Base-by-base conservation (phyloP, 2,113 vertebrate genomes). In the Tachycineta bicolor region DNA sequence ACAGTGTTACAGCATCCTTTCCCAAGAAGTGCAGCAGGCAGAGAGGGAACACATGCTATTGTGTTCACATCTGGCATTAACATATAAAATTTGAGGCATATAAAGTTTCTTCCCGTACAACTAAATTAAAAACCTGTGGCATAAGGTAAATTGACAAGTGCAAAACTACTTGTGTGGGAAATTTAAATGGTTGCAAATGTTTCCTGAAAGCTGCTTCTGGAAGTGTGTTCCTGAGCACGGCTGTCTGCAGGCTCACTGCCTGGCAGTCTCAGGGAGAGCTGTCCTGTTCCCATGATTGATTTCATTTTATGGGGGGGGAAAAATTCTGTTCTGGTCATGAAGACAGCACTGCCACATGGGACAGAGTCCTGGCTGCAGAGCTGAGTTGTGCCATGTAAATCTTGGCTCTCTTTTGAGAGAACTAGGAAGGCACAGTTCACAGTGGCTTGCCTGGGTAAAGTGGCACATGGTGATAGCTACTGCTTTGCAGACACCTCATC, bases 51-150 rank as follows among this genome's bases (percentile, higher is more conserved):
- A 92, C 16, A 2, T 95, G 93, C 75, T 88, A 7, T 52, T 14
- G 17, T 86, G 82, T 41, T 92, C 92, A 91, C 96, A 95, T 96
- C 93, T 97, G 94, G 94, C 85, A 77, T 88, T 86, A 90, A 77
- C 93, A 60, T 94, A 93, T 80, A 94, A 94, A 95, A 93, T 88
- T 94, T 55, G 93, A 90, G 63, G 75, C 75, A 71, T 93, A 88
- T 94, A 90, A 96, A 88, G 31, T 94, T 94, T 94, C 55, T 96
- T 85, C 82, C 79, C 12, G 0, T 93, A 90, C 87, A 74, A 83
- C 87, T 95, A 96, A 96, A 97, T 96, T 95, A 94, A 95, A 96
- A 96, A 95, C 88, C 93, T 94, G 96, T 96, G 94, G 47, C 76
- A 86, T 83, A 88, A 96, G 93, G 95, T 97, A 96, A 96, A 93